Evolutionary conservation across 2,797 vertebrate species (phyloP).

Genomic region (Amniataba percoides): DNA sequence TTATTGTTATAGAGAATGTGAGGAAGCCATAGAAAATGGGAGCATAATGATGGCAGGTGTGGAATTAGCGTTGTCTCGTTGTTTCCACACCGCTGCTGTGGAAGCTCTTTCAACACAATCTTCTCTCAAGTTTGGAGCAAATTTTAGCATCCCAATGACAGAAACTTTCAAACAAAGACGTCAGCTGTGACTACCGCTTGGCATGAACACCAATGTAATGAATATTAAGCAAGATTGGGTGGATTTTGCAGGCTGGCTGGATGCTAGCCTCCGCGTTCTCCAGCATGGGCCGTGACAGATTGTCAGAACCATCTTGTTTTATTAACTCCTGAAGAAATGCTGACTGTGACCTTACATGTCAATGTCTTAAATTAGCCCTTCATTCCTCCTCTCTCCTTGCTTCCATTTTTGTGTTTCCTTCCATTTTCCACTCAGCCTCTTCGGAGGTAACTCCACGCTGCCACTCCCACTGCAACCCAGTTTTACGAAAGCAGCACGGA

Average conservation of each 20-base stretch:
- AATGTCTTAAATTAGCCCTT: constrained; percentile 44
- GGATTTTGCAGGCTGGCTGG: constrained; percentile 43
- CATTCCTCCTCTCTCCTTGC: background rate
- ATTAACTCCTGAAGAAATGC: constrained; percentile 52
- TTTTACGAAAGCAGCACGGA: constrained; percentile 44
- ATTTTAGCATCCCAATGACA: constrained; percentile 33
- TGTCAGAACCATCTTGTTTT: constrained; percentile 65
- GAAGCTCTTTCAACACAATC: constrained; percentile 47
- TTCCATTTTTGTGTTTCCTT: background rate
- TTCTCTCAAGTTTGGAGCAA: constrained; percentile 43
- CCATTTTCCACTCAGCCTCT: constrained; percentile 22
- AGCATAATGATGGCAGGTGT: constrained; percentile 76
- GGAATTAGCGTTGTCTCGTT: constrained; percentile 64
- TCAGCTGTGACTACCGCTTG: constrained; percentile 60
- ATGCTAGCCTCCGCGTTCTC: constrained; percentile 38
- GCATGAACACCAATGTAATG: constrained; percentile 46
- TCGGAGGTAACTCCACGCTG: constrained; percentile 42
- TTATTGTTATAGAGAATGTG: constrained; percentile 58
- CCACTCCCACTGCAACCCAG: constrained; percentile 51
- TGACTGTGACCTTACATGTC: constrained; percentile 52
- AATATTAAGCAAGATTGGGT: constrained; percentile 58
- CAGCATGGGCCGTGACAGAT: constrained; percentile 48
- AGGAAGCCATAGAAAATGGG: constrained; percentile 53
- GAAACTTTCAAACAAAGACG: constrained; percentile 65
- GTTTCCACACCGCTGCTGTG: constrained; percentile 40